These are phyloP conservation scores for Blennius ocellaris DNA, from an alignment of 2,113 vertebrate species.

Conservation along the genomic window DNA sequence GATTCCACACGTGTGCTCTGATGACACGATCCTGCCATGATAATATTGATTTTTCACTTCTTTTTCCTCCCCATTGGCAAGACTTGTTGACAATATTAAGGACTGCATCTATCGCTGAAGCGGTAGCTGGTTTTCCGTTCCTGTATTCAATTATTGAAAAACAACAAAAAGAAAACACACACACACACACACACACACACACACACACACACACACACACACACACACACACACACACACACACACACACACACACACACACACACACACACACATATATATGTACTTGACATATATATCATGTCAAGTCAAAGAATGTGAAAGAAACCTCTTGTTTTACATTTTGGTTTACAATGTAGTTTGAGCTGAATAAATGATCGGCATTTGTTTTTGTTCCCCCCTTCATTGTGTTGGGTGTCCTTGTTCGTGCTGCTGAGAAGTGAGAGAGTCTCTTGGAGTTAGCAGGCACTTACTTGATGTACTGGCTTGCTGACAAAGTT, in stretches of 20 bases:
- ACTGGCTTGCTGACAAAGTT: conserved; percentile 15
- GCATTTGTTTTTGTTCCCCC: conserved; percentile 3
- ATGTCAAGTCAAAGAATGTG: too few relatives aligned
- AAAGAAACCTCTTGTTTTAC: conserved; percentile 9
- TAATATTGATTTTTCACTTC: conserved; percentile 65
- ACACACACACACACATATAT: too few relatives aligned
- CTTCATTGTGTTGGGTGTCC: background rate
- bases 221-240: too few relatives aligned
- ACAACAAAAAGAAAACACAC: too few relatives aligned
- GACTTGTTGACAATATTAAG: conserved; percentile 34
- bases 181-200: too few relatives aligned
- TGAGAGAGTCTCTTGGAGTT: background rate
- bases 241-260: too few relatives aligned
- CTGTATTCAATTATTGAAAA: too few relatives aligned
- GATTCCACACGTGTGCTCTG: conserved; percentile 42
- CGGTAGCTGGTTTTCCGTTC: too few relatives aligned
- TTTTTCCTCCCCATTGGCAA: conserved; percentile 31
- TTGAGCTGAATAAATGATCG: background rate
- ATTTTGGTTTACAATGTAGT: background rate
- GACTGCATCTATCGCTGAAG: background rate
- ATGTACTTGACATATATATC: too few relatives aligned
- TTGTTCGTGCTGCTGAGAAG: conserved; percentile 1
- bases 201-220: too few relatives aligned
- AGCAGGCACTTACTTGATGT: background rate
- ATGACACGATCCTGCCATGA: conserved; percentile 52